Conservation (phyloP, 2,797 vertebrate genomes). For the Myiotriccus ornatus region DNA sequence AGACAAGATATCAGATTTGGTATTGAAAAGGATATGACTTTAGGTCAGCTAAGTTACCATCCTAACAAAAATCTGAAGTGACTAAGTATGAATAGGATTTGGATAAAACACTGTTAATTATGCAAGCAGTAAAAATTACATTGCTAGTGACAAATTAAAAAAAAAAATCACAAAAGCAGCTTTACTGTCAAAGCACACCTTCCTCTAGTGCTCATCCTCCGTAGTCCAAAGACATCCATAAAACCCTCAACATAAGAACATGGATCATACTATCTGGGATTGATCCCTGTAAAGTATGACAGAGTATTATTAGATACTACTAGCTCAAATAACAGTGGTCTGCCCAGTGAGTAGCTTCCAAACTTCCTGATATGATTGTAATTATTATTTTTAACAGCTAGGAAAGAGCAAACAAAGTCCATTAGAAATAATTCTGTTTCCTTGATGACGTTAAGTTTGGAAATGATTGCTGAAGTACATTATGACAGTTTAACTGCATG, state of each 20-base stretch:
- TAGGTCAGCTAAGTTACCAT: background rate
- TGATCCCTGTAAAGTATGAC: constrained; percentile 12
- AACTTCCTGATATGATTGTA: background rate
- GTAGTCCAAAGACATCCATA: background rate
- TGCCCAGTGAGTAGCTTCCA: background rate
- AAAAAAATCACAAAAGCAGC: background rate
- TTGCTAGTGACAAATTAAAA: background rate
- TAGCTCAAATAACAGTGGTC: constrained; percentile 1
- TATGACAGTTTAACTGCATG: background rate
- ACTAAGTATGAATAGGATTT: background rate
- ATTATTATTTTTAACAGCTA: constrained; percentile 34
- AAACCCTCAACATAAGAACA: background rate
- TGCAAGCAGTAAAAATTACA: background rate
- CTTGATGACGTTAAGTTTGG: background rate
- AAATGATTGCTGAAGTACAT: background rate
- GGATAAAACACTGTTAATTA: background rate
- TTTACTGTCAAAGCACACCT: background rate
- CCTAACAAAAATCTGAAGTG: background rate
- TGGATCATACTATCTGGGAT: background rate
- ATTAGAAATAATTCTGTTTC: background rate
- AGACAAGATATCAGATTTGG: background rate
- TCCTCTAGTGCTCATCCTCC: background rate
- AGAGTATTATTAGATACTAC: constrained; percentile 6
- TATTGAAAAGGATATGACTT: background rate
- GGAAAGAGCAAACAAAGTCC: background rate